These are phyloP conservation scores for Crocallis elinguaria DNA, from an alignment of 2,888 invertebrate genomes.

Conservation along the genomic window DNA sequence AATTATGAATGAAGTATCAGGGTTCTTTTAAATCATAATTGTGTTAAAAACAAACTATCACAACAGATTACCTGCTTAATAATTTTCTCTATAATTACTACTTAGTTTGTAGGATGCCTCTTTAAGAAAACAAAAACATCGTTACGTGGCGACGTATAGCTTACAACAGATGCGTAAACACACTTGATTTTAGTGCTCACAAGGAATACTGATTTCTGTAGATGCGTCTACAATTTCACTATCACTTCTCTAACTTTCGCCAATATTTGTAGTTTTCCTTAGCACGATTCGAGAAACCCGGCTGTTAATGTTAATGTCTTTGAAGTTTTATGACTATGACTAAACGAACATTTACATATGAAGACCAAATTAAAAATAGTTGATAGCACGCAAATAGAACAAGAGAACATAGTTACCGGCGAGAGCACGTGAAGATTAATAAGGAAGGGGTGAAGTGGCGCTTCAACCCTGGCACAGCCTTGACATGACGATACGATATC, in stretches of 20 bases:
- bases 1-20: too few relatives aligned
- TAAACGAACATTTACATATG: neutral
- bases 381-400: neutral
- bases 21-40: too few relatives aligned
- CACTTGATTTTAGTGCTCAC: slow-evolving; percentile 38
- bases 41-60: too few relatives aligned
- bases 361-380: neutral
- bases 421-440: too few relatives aligned
- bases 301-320: slow-evolving; percentile 7
- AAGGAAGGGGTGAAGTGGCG: too few relatives aligned
- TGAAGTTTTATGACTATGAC: slow-evolving; percentile 18
- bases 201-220: slow-evolving; percentile 44
- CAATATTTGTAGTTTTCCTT: slow-evolving; percentile 41
- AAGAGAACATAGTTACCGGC: too few relatives aligned
- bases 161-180: slow-evolving; percentile 25
- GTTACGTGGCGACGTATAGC: slow-evolving; percentile 9
- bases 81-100: slow-evolving; percentile 4
- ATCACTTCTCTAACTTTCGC: slow-evolving; percentile 48
- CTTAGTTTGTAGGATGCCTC: slow-evolving; percentile 7
- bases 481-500: too few relatives aligned
- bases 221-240: slow-evolving; percentile 32
- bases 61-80: too few relatives aligned
- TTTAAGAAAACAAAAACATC: slow-evolving; percentile 5
- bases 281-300: slow-evolving; percentile 28
- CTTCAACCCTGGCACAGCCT: too few relatives aligned